Base-by-base conservation (phyloP, 2,797 vertebrate species). In the Anguilla obscura region DNA sequence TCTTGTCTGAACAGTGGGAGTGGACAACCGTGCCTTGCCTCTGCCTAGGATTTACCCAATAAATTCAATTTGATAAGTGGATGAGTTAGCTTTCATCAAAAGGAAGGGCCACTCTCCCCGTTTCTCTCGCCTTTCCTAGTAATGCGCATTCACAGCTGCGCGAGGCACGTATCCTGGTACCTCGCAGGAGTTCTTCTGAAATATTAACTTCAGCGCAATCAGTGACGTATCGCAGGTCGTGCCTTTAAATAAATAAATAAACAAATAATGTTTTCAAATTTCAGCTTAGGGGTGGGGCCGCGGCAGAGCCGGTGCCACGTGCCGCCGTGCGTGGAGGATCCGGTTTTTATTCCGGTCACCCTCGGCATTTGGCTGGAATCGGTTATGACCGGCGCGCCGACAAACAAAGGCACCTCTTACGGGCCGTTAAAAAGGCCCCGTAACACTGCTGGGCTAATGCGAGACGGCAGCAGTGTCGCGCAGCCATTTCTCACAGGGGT, bases 381-480 rank as follows among this genome's bases (percentile, higher is more conserved):
- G 79, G 79, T 82, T 82, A 82, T 82, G 79, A 82, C 45, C 79
- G 24, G 74, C 48, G 24, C 76, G 48, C 9, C 5, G 79, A 50
- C 79, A 82, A 82, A 50, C 40, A 50, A 36, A 82, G 79, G 74
- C 33, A 66, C 27, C 69, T 45, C 74, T 79, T 18, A 21, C 74
- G 33, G 14, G 12, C 33, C 16, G 21, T 79, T n/a, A 82, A 50
- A n/a, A 48, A 3, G 79, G 10, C 9, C 79, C 79, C 21, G 50
- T 82, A 50, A 1, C 7, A 1, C 40, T 50, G 24, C 79, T n/a
- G 21, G 8, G 79, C 74, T 18, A 8, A n/a, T 50, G 45, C 8
- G 45, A 50, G n/a, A 82, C 79, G n/a, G 45, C 79, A 27, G 45
- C 45, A 50, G 40, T 24, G 18, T n/a, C n/a, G 45, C n/a, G 18